Conservation (phyloP, 1,140 invertebrate genomes). For the Phthorimaea operculella region DNA sequence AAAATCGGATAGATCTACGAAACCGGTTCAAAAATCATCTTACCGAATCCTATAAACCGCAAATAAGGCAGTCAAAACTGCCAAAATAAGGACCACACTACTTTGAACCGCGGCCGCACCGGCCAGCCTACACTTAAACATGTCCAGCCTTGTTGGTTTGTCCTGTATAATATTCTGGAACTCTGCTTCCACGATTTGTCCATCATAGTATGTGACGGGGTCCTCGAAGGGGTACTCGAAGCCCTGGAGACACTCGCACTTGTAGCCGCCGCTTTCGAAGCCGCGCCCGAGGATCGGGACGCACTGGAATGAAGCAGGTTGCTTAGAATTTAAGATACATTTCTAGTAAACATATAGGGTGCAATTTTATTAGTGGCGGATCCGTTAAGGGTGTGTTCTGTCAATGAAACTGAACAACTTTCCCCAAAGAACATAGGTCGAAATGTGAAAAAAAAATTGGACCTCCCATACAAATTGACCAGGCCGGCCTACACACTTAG, state of each 20-base stretch:
- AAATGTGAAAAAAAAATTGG: too few species aligned
- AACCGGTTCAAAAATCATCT: too few species aligned
- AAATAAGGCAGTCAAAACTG: constrained; percentile 3
- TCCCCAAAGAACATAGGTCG: too few species aligned
- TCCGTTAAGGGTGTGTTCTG: too few species aligned
- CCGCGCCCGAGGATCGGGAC: constrained; percentile 92
- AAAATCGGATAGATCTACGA: too few species aligned
- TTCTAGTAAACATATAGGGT: too few species aligned
- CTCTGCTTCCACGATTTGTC: constrained; percentile 95
- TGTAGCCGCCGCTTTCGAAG: constrained; percentile 95
- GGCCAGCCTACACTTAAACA: constrained; percentile 90
- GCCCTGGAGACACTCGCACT: constrained; percentile 97
- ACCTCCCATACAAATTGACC: too few species aligned
- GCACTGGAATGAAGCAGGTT: constrained; percentile 75
- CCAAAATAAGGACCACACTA: constrained; percentile 47
- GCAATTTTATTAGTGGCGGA: too few species aligned
- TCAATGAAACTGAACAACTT: too few species aligned
- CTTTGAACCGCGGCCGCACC: constrained; percentile 75
- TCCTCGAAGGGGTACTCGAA: constrained; percentile 98
- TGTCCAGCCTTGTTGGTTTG: constrained; percentile 83
- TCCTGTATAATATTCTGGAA: constrained; percentile 87
- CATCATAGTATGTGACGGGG: constrained; percentile 94
- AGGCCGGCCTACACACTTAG: too few species aligned
- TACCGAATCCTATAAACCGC: too few species aligned
- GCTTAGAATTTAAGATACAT: not conserved